Percentiles rank a stretch among this genome's conserved stretches.
phyloP scores from a whole-genome alignment of 2,888 invertebrate species.

The Troglohyphantes excavatus region DNA sequence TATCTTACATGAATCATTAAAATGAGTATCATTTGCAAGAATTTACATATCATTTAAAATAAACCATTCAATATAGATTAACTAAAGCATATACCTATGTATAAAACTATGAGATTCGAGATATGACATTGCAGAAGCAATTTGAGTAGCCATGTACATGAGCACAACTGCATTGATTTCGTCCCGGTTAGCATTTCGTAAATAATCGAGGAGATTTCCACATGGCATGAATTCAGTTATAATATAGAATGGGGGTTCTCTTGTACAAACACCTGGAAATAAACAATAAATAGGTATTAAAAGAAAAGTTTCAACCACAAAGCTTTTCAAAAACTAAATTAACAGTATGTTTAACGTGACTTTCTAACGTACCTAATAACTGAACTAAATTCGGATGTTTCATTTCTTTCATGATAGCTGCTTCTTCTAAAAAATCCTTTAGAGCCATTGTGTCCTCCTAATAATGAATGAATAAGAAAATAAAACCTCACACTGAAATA shows the following conservation, averaged over 20 bases:
- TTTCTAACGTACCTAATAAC: conserved; percentile 87
- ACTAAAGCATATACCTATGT: conserved; percentile 85
- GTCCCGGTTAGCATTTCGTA: conserved; percentile 89
- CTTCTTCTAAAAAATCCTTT: conserved; percentile 99
- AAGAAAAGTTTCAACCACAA: conserved; percentile 6
- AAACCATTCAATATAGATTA: too few relatives aligned
- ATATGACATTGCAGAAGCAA: conserved; percentile 99
- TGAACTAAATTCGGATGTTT: conserved; percentile 99
- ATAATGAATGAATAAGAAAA: too few relatives aligned
- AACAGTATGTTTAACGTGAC: not conserved
- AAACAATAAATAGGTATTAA: conserved; percentile 15
- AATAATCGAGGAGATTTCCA: conserved; percentile 97
- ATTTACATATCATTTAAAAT: too few relatives aligned
- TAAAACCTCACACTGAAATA: too few relatives aligned
- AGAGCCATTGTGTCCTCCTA: conserved; percentile 99
- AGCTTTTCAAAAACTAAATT: conserved; percentile 29
- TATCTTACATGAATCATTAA: too few relatives aligned
- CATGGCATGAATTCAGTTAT: conserved; percentile 99
- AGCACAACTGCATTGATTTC: conserved; percentile 96
- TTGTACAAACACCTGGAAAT: conserved; percentile 91
- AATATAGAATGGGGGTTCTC: conserved; percentile 99
- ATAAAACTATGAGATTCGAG: conserved; percentile 97
- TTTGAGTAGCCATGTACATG: conserved; percentile 99
- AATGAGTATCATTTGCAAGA: too few relatives aligned
- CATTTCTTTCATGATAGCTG: conserved; percentile 99